These are phyloP conservation scores for Paragorgia papillata DNA, from an alignment of 92 coral and sea anemone genomes.

Conservation along the genomic window DNA sequence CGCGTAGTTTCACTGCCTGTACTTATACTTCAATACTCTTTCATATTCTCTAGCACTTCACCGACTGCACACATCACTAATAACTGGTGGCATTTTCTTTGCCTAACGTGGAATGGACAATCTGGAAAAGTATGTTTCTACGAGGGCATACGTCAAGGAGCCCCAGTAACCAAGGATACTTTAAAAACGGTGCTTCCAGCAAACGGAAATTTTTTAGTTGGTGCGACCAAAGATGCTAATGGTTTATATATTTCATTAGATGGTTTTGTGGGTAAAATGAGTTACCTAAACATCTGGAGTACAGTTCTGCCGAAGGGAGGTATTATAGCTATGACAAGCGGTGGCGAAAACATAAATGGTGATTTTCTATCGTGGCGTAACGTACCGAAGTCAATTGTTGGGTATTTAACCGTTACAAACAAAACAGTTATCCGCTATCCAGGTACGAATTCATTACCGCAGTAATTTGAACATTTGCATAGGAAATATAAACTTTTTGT, in stretches of 20 bases:
- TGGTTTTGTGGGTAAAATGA: constrained; percentile 8
- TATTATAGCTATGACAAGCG: constrained; percentile 11
- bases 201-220: not conserved
- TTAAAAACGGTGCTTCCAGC: not conserved
- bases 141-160: not conserved
- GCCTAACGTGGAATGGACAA: not conserved
- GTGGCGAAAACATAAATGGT: constrained; percentile 22
- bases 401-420: not conserved
- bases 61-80: not conserved
- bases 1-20: too few species aligned
- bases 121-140: not conserved
- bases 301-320: not conserved
- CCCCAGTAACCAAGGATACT: not conserved
- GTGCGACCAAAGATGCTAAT: not conserved
- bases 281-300: constrained; percentile 14
- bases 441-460: not conserved
- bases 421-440: constrained; percentile 6
- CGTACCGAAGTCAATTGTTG: not conserved
- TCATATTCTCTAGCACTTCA: not conserved
- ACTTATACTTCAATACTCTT: not conserved
- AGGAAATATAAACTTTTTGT: too few species aligned
- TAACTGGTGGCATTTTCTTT: constrained; percentile 6
- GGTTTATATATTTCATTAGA: not conserved
- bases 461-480: too few species aligned
- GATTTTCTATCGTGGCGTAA: constrained; percentile 6